Evolutionary conservation across 1,140 invertebrate genomes (phyloP), one percentile per base, ranked within the genome.

Genomic region (Ostrea denselamellosa): DNA sequence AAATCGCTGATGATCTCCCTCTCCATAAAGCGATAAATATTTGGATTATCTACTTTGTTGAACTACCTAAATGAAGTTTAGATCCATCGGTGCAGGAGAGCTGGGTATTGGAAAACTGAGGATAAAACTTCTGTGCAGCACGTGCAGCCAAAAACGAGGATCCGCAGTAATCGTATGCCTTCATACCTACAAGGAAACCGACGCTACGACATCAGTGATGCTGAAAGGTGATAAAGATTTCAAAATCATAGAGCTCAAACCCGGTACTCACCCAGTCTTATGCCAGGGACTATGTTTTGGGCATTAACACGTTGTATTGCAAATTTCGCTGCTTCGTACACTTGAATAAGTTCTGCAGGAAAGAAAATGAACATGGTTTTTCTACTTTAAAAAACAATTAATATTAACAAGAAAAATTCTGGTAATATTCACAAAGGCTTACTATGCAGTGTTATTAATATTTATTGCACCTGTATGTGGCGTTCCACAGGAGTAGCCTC

Each of bases 301-400:
- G 14, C 71, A 85, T 95, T 95, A 56, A 95, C 92, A 86, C 92
- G 90, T 82, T 94, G 91, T 56, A 95, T 81, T 0, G 95, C 93
- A 95, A 95, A 95, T 4, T 94, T 90, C 81, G 95, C 94, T 17
- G 95, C 95, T 87, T 95, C 95, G 14, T 95, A 93, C 14, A 93
- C 90, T 86, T 93, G 93, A 83, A 95, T 91, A 1, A 93, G 90
- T 85, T 93, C 93, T 92, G 90, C 12, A 87, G 89, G 19, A n/a
- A 22, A 83, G 19, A 22, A 83, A 81, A n/a, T 8, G 2, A 28
- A 81, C 25, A 51, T 2, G 17, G 14, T 65, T 65, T 34, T 34
- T 81, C 8, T 9, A 17, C 14, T n/a, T 34, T 44, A 44, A 44
- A 44, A 44, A 44, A 44, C 34, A 44, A 44, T 5, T 5, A 44